phyloP scores from a whole-genome alignment of 2,888 invertebrate species.

The Drosophila tripunctata region DNA sequence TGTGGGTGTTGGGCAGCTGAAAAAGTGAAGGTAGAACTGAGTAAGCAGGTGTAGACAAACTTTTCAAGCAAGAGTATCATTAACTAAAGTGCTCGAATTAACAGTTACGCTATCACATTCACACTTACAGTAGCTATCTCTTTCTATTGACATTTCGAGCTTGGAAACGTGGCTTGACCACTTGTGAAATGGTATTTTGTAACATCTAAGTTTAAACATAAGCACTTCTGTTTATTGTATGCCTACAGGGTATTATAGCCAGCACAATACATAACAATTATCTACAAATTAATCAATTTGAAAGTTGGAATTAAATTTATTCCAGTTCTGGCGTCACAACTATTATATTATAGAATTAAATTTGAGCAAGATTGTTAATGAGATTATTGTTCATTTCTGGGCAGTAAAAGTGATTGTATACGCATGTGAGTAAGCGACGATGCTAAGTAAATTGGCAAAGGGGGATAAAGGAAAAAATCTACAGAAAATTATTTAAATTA shows the following conservation, averaged over 20 bases:
- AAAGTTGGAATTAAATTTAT: conserved; percentile 10
- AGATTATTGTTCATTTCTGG: neutral
- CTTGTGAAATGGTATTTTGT: neutral
- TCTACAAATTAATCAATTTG: conserved; percentile 1
- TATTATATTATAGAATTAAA: neutral
- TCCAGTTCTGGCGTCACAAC: neutral
- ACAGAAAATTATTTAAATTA: no score
- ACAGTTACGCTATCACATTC: neutral
- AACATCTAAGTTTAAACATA: no score
- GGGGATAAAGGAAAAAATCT: neutral
- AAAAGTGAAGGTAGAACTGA: conserved; percentile 58
- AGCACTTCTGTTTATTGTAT: neutral
- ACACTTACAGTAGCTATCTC: neutral
- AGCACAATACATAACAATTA: neutral
- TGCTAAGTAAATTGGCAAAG: neutral
- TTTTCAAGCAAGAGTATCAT: neutral
- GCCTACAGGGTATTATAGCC: neutral
- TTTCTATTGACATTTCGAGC: neutral
- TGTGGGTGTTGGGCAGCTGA: conserved; percentile 35
- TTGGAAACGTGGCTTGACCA: neutral
- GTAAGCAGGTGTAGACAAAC: conserved; percentile 6
- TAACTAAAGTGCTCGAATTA: neutral
- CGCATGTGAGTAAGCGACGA: neutral
- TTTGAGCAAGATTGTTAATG: neutral
- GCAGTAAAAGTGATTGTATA: conserved; percentile 6